Evolutionary conservation across 2,113 vertebrate species (phyloP), one percentile per base, ranked within the genome.

Genomic region (Cochlearius cochlearius): DNA sequence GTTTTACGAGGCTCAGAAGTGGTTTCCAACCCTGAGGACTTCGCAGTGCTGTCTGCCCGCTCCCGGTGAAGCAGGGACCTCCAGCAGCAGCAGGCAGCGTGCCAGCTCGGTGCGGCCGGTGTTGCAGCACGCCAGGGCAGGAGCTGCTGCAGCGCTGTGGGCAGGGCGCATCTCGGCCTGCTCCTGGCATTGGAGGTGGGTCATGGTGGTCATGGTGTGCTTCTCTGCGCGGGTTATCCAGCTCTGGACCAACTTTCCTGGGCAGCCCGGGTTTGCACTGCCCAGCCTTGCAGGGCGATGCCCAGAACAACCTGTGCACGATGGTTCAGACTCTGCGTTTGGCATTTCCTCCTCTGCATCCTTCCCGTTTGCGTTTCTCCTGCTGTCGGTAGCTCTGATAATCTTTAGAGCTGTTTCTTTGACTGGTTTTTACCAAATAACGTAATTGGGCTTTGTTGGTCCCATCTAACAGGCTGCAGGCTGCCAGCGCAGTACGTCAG

Each of bases 11-110:
- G 12, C 25, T 77, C 41, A 27, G 53, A 34, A 56, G 60, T 19
- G 25, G 25, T 47, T 93, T 60, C 68, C 13, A 10, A 41, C 60
- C 18, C 29, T 9, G 52, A 72, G 36, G 62, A 18, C 36, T 43
- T 55, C 0, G 0, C 0, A 0, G 12, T 64, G 50, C 77, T 47
- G 30, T 15, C 76, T 63, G 53, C 59, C 17, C 2, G 1, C 63
- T 15, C 34, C 67, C 1, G 0, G 21, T 15, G 34, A 39, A 91
- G 67, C 41, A 10, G 34, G 49, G 41, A 23, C 16, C 0, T 2
- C 88, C 47, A 9, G 5, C 62, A 58, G 64, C 82, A 55, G 45
- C 2, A 30, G 72, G 66, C 66, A 73, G 8, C 0, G 0, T 50
- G 83, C 72, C 77, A 73, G 77, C 83, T 36, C 9, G 0, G 34